Evolutionary conservation across 2,797 vertebrate genomes (phyloP).

Genomic region (Adelosebastes latens): DNA sequence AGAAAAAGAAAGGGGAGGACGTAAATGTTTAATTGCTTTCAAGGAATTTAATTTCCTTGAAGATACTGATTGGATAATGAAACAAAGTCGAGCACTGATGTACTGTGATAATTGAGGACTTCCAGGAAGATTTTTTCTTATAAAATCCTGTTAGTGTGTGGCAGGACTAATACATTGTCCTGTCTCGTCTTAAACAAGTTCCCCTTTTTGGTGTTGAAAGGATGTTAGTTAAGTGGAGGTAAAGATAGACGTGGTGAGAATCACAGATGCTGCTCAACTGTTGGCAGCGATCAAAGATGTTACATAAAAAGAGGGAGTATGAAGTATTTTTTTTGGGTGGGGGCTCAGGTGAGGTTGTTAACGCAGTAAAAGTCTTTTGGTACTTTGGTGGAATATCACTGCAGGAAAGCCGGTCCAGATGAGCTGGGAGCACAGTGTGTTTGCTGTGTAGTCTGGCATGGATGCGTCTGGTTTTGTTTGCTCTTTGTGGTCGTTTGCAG

Average conservation of each 20-base stretch:
- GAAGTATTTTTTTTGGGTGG: not conserved
- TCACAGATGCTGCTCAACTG: not conserved
- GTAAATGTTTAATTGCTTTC: not conserved
- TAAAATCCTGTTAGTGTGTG: not conserved
- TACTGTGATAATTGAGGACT: not conserved
- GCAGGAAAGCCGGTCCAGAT: conserved; percentile 27
- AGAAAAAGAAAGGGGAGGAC: not conserved
- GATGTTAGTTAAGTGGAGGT: not conserved
- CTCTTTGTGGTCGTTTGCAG: conserved; percentile 62
- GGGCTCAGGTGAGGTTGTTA: conserved; percentile 23
- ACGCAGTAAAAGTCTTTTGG: conserved; percentile 10
- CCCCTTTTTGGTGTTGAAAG: not conserved
- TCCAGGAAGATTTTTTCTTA: not conserved
- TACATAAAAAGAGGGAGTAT: not conserved
- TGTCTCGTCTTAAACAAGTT: not conserved
- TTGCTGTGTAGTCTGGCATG: conserved; percentile 51
- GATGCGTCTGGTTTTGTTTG: conserved; percentile 67
- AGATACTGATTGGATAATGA: conserved; percentile 2
- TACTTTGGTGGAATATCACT: conserved; percentile 28
- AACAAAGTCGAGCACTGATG: not conserved
- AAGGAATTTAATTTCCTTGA: not conserved
- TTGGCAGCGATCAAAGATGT: not conserved
- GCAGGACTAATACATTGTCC: not conserved
- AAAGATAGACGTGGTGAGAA: not conserved
- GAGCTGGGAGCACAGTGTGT: conserved; percentile 45